phyloP scores from a whole-genome alignment of 1,140 invertebrate genomes.

The Proctacanthus coquilletti region DNA sequence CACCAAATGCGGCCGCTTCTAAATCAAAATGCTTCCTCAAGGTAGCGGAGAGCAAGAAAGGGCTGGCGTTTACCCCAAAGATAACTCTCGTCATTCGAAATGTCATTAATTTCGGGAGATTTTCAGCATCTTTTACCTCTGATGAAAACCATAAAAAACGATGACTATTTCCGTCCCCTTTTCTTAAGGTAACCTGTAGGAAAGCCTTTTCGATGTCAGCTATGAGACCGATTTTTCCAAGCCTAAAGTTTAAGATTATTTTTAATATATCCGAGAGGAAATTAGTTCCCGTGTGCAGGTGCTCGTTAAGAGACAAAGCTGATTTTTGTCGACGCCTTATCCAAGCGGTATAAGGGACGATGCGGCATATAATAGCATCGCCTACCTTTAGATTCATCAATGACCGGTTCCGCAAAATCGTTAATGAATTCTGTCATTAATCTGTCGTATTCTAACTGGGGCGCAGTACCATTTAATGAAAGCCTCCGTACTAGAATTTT shows the following conservation, averaged over 20 bases:
- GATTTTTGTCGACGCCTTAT: constrained; percentile 18
- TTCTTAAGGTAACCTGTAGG: neutral
- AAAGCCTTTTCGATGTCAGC: constrained; percentile 4
- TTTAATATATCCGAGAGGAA: neutral
- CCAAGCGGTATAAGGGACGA: constrained; percentile 18
- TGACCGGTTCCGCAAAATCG: too few relatives aligned
- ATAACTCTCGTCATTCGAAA: constrained; percentile 5
- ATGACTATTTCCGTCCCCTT: neutral
- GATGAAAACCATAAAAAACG: constrained; percentile 3
- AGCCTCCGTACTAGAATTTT: too few relatives aligned
- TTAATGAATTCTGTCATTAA: too few relatives aligned
- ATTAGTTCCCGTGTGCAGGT: neutral
- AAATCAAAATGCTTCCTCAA: neutral
- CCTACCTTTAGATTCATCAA: too few relatives aligned
- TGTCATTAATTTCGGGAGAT: too few relatives aligned
- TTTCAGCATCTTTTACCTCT: neutral
- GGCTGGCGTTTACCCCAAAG: neutral
- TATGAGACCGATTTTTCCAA: neutral
- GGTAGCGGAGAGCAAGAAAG: neutral
- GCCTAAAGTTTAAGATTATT: neutral
- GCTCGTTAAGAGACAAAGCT: constrained; percentile 10
- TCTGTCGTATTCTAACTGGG: too few relatives aligned
- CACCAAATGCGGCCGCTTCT: neutral
- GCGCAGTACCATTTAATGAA: too few relatives aligned
- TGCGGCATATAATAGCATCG: constrained; percentile 16